These are phyloP conservation scores for Rhadinocentrus ornatus DNA, from an alignment of 2,797 vertebrate species.

Conservation along the genomic window DNA sequence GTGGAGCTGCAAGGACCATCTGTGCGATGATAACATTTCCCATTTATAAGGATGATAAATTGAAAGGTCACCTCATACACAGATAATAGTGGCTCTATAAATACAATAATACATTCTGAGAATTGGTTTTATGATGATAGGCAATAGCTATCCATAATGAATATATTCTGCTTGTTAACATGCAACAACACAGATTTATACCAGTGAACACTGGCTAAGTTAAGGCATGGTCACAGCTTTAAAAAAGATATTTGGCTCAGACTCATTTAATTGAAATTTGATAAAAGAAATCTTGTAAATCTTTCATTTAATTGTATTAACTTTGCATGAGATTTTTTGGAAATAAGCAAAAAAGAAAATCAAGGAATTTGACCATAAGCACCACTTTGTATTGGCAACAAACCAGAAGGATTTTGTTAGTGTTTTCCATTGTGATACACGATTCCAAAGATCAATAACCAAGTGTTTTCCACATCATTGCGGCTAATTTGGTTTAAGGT, in stretches of 20 bases:
- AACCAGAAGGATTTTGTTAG: neutral
- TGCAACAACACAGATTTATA: neutral
- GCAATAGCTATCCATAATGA: neutral
- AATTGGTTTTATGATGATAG: neutral
- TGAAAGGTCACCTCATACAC: conserved; percentile 12
- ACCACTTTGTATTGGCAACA: neutral
- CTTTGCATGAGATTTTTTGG: neutral
- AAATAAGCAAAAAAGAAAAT: no score
- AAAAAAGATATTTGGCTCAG: no score
- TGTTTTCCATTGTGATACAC: no score
- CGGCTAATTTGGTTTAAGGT: no score
- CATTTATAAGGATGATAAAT: conserved; percentile 18
- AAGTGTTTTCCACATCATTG: neutral
- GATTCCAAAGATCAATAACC: no score
- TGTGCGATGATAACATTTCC: conserved; percentile 12
- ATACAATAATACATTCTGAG: neutral
- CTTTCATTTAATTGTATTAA: neutral
- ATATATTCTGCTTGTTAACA: neutral
- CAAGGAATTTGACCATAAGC: neutral
- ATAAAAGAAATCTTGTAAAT: no score
- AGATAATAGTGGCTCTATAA: neutral
- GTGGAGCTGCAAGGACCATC: conserved; percentile 44
- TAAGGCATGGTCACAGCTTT: neutral
- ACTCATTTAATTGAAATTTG: no score
- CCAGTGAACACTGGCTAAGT: neutral